A percentile compares a stretch with the other conserved stretches of the same genome.
phyloP scores from a whole-genome alignment of 2,797 vertebrate genomes.

The Phoeniculus purpureus region DNA sequence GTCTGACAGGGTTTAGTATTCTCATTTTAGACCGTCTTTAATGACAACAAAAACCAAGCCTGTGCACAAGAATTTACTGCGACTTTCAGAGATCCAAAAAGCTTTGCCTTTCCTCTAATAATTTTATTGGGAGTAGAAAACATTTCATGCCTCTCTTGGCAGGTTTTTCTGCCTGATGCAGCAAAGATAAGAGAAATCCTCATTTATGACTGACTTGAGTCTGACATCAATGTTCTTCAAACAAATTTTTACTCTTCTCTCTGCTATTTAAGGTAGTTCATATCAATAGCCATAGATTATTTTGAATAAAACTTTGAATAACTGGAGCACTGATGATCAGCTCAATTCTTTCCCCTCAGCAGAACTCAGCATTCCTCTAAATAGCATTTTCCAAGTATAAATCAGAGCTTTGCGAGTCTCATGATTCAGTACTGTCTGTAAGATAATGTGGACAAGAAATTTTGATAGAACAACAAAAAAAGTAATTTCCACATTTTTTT shows the following conservation, averaged over 20 bases:
- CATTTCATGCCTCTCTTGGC: background rate
- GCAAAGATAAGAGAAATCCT: background rate
- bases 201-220: background rate
- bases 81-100: background rate
- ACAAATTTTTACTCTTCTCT: background rate
- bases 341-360: background rate
- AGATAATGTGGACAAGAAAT: background rate
- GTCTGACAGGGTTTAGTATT: background rate
- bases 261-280: background rate
- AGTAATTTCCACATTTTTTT: background rate
- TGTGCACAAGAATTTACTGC: background rate
- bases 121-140: background rate
- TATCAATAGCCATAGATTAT: background rate
- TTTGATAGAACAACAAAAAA: background rate
- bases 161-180: background rate
- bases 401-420: conserved; percentile 7
- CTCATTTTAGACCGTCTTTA: background rate
- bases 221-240: background rate
- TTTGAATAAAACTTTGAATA: conserved; percentile 16
- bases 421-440: background rate
- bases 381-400: conserved; percentile 10
- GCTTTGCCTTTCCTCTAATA: background rate
- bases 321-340: background rate
- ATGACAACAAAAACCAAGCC: background rate
- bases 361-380: conserved; percentile 31